Evolutionary conservation across 2,888 invertebrate species (phyloP).

Genomic region (Diplazon laetatorius): DNA sequence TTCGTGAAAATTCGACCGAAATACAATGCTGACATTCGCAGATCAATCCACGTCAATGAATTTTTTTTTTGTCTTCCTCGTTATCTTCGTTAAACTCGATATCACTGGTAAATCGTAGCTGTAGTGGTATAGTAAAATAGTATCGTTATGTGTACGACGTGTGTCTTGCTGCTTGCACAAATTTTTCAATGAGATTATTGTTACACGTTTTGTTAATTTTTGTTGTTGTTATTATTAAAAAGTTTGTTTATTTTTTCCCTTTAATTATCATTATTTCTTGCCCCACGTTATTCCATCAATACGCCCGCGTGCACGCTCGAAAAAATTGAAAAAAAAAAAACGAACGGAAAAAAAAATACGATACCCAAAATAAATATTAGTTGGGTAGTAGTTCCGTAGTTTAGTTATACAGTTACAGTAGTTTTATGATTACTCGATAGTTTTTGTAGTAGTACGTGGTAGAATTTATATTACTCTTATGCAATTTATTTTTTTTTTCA

Average conservation of each 20-base stretch:
- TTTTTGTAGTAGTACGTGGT: conserved; percentile 52
- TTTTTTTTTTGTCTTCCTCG: background rate
- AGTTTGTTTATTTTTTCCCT: background rate
- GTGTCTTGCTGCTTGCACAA: conserved; percentile 53
- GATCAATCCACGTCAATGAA: conserved; percentile 24
- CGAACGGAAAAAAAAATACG: no score
- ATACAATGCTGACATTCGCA: conserved; percentile 23
- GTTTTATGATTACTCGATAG: conserved; percentile 49
- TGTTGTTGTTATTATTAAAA: no score
- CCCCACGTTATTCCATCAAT: conserved; percentile 4
- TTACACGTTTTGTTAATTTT: conserved; percentile 3
- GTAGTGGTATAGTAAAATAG: conserved; percentile 62
- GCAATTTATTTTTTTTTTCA: conserved; percentile 24
- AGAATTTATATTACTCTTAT: no score
- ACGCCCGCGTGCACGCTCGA: conserved; percentile 1
- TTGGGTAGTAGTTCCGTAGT: conserved; percentile 47
- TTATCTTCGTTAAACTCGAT: conserved; percentile 35
- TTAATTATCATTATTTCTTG: no score
- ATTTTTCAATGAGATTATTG: conserved; percentile 46
- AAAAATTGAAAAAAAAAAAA: no score
- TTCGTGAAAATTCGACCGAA: conserved; percentile 30
- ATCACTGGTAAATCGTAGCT: conserved; percentile 60
- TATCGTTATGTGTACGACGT: conserved; percentile 58
- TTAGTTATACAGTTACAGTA: conserved; percentile 46
- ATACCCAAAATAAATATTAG: conserved; percentile 44